phyloP scores from a whole-genome alignment of 2,113 vertebrate species.

The Aegotheles bennettii region DNA sequence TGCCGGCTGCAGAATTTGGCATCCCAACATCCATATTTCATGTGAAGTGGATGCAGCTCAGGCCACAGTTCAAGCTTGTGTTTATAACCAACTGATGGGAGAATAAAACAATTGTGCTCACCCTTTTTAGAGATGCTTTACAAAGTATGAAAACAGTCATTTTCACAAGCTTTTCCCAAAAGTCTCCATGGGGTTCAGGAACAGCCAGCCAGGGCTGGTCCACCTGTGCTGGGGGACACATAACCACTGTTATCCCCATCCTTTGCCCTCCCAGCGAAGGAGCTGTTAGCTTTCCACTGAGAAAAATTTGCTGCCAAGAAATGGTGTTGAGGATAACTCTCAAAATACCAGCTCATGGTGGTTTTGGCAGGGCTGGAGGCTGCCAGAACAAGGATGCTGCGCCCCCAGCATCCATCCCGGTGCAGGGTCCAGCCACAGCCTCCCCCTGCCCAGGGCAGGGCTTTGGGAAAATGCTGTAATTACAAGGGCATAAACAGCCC shows the following conservation, averaged over 20 bases:
- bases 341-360: accelerated
- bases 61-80: neutral
- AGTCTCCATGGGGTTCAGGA: neutral
- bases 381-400: neutral
- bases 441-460: neutral
- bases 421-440: accelerated
- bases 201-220: neutral
- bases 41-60: accelerated
- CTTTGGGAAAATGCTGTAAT: accelerated
- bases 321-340: neutral
- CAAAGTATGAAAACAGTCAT: neutral
- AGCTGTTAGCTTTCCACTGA: neutral
- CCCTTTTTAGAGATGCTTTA: neutral
- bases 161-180: neutral
- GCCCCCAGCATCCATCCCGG: neutral
- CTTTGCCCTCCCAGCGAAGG: neutral
- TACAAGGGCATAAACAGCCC: neutral
- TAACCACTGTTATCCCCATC: neutral
- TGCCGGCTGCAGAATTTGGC: neutral
- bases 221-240: accelerated
- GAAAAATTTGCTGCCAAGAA: neutral
- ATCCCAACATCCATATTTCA: neutral
- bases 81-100: neutral
- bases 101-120: neutral
- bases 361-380: neutral